Percentiles rank a stretch among this genome's conserved stretches.
Conservation (phyloP, 2,113 vertebrate genomes). For the Eretmochelys imbricata region DNA sequence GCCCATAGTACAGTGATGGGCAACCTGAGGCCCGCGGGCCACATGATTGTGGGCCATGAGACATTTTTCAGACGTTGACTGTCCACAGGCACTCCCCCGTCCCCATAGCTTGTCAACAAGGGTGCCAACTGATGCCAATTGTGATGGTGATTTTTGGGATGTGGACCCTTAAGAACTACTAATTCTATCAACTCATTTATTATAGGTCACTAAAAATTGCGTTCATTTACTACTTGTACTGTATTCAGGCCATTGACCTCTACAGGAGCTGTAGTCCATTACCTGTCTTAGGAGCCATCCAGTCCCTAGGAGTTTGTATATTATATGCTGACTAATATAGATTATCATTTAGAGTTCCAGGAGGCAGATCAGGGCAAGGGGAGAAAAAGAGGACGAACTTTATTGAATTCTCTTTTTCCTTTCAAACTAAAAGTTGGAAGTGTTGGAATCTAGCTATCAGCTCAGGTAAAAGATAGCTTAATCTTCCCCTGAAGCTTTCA, state of each 20-base stretch:
- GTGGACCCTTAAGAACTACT: background rate
- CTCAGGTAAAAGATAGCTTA: no score
- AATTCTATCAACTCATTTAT: background rate
- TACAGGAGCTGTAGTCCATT: background rate
- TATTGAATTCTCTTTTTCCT: background rate
- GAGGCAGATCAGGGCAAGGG: background rate
- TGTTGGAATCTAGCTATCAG: no score
- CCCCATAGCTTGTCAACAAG: no score
- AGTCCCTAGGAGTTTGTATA: background rate
- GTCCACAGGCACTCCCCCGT: rapidly evolving
- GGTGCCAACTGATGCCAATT: no score
- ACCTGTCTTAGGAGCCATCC: background rate
- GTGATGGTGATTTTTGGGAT: no score
- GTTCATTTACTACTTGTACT: constrained; percentile 1
- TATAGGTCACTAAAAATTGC: background rate
- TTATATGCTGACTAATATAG: background rate
- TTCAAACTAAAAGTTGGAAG: background rate
- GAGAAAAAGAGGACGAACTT: background rate
- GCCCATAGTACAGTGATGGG: no score
- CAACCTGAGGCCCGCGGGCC: no score
- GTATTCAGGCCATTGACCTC: background rate
- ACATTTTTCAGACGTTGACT: no score
- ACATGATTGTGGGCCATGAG: background rate
- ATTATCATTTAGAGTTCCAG: background rate
- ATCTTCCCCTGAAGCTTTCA: background rate